A percentile compares a stretch with the other conserved stretches of the same genome.
phyloP scores from a whole-genome alignment of 2,888 invertebrate species.

The Geotrupes spiniger region DNA sequence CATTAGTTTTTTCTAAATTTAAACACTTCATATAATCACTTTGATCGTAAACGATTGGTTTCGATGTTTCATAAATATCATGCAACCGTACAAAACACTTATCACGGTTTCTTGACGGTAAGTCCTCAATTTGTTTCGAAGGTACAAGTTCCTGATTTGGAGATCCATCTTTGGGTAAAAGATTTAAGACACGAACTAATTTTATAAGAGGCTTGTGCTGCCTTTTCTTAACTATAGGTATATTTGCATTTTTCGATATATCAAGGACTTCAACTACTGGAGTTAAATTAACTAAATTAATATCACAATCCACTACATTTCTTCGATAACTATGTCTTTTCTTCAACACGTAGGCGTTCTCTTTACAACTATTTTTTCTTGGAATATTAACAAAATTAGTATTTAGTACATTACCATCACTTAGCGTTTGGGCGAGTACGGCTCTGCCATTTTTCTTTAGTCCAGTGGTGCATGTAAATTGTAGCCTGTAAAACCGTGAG shows the following conservation, averaged over 20 bases:
- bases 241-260: slow-evolving; percentile 2
- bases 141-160: too few species aligned
- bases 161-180: too few species aligned
- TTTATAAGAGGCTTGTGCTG: too few species aligned
- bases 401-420: not conserved
- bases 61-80: slow-evolving; percentile 21
- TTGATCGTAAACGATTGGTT: slow-evolving; percentile 21
- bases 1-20: slow-evolving; percentile 19
- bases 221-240: too few species aligned
- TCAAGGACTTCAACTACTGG: slow-evolving; percentile 7
- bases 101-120: too few species aligned
- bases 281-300: not conserved
- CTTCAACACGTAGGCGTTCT: slow-evolving; percentile 1
- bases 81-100: slow-evolving; percentile 20
- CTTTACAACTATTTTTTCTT: slow-evolving; percentile 6
- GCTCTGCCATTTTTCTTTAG: too few species aligned
- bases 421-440: too few species aligned
- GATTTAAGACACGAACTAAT: too few species aligned
- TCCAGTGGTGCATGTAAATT: not conserved
- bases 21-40: slow-evolving; percentile 33
- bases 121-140: too few species aligned
- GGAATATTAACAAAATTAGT: not conserved
- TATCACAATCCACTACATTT: not conserved
- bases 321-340: not conserved
- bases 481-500: slow-evolving; percentile 20